Conservation (phyloP, 2,888 invertebrate genomes). For the Hemistola chrysoprasaria region DNA sequence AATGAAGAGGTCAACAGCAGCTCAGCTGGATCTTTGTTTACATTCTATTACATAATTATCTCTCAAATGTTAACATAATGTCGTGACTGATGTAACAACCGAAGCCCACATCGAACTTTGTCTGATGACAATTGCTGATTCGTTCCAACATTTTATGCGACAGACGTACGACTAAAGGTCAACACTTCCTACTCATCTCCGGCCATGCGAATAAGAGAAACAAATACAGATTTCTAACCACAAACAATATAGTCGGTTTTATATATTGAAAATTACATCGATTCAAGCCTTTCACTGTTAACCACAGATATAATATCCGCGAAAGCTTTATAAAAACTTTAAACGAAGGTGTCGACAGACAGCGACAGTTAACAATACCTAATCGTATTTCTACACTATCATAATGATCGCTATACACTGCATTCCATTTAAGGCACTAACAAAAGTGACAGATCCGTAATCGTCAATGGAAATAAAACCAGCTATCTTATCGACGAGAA, state of each 20-base stretch:
- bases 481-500: constrained; percentile 52
- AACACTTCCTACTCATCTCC: constrained; percentile 19
- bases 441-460: constrained; percentile 29
- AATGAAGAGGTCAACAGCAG: constrained; percentile 12
- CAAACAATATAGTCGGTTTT: constrained; percentile 15
- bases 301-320: constrained; percentile 43
- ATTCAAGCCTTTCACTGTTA: constrained; percentile 47
- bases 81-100: constrained; percentile 42
- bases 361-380: constrained; percentile 31
- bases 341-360: constrained; percentile 33
- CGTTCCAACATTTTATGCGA: constrained; percentile 39
- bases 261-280: constrained; percentile 36
- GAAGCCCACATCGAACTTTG: constrained; percentile 35
- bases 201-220: constrained; percentile 6
- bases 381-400: constrained; percentile 1
- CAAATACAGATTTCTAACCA: constrained; percentile 8
- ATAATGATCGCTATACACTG: constrained; percentile 11
- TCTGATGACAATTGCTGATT: constrained; percentile 51
- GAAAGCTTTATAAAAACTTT: constrained; percentile 44
- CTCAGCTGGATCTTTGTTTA: constrained; percentile 24
- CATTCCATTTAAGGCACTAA: constrained; percentile 5
- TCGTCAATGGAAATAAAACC: constrained; percentile 48
- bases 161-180: constrained; percentile 31
- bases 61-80: constrained; percentile 27
- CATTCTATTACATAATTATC: constrained; percentile 35